These are phyloP conservation scores for Aphelenchoides fujianensis DNA, from an alignment of 1,140 invertebrate species.

Conservation along the genomic window DNA sequence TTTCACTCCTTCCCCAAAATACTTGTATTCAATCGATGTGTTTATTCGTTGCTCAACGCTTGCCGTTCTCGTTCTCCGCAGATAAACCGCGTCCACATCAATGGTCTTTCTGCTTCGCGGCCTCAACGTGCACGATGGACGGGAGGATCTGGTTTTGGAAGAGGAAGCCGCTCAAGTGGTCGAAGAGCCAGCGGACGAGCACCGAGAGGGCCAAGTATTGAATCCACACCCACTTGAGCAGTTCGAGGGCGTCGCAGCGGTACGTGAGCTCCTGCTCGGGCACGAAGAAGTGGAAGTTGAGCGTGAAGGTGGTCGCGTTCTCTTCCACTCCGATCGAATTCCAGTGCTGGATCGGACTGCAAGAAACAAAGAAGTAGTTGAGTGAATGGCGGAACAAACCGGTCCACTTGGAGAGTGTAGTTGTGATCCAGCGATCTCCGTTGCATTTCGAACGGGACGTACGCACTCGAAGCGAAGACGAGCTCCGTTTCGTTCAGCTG, in stretches of 20 bases:
- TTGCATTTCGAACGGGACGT: slow-evolving; percentile 16
- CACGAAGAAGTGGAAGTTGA: slow-evolving; percentile 8
- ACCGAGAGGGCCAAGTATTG: slow-evolving; percentile 10
- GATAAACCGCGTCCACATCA: neutral
- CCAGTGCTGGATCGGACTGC: slow-evolving; percentile 1
- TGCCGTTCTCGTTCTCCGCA: too few species aligned
- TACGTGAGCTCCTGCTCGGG: neutral
- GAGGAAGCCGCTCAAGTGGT: slow-evolving; percentile 2
- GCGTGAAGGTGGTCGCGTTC: slow-evolving; percentile 9
- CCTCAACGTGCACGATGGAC: neutral
- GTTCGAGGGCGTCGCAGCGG: neutral
- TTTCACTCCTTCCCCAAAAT: neutral
- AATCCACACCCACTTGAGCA: slow-evolving; percentile 23
- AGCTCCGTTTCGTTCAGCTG: slow-evolving; percentile 10
- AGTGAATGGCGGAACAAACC: neutral
- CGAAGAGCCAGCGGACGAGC: neutral
- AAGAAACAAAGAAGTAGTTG: neutral
- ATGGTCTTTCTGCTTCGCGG: neutral
- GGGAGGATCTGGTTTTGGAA: neutral
- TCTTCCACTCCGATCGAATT: neutral
- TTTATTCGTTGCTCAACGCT: neutral
- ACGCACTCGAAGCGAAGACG: neutral
- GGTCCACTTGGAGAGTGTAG: slow-evolving; percentile 4
- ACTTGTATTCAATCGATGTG: neutral
- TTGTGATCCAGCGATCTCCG: neutral